phyloP scores from a whole-genome alignment of 2,888 invertebrate species.

The Philonicus albiceps region DNA sequence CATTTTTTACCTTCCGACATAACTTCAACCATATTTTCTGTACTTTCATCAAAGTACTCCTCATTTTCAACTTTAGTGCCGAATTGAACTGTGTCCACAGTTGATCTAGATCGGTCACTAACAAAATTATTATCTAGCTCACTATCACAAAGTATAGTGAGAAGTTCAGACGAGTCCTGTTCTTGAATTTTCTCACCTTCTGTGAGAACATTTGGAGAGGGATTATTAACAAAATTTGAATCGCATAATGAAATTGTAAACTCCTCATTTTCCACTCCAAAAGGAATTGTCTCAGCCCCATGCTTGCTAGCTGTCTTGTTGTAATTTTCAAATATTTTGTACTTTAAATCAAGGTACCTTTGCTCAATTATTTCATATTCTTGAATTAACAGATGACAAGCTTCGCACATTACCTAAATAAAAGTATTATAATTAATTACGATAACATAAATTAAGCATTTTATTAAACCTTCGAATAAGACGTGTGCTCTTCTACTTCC shows the following conservation, averaged over 20 bases:
- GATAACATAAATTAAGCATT: no score
- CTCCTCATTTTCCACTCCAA: slow-evolving; percentile 51
- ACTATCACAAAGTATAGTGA: not conserved
- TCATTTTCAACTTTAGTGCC: slow-evolving; percentile 16
- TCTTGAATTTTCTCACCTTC: slow-evolving; percentile 49
- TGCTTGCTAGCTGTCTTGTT: slow-evolving; percentile 61
- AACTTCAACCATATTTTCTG: slow-evolving; percentile 49
- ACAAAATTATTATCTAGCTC: not conserved
- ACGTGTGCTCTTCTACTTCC: slow-evolving; percentile 70
- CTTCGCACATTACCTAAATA: slow-evolving; percentile 69
- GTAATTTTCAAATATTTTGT: slow-evolving; percentile 66
- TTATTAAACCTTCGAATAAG: slow-evolving; percentile 34
- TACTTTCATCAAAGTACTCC: slow-evolving; percentile 45
- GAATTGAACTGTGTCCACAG: not conserved
- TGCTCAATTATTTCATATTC: slow-evolving; percentile 71
- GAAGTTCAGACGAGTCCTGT: not conserved
- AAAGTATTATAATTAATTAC: not conserved
- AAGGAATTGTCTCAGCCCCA: slow-evolving; percentile 50
- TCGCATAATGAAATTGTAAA: slow-evolving; percentile 47
- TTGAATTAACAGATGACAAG: slow-evolving; percentile 70
- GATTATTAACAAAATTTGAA: slow-evolving; percentile 37
- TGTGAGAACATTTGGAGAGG: slow-evolving; percentile 26
- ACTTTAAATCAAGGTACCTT: slow-evolving; percentile 66
- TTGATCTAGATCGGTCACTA: not conserved
- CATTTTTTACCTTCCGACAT: slow-evolving; percentile 44